Evolutionary conservation across 2,888 invertebrate genomes (phyloP).

Genomic region (Carterocephalus palaemon): DNA sequence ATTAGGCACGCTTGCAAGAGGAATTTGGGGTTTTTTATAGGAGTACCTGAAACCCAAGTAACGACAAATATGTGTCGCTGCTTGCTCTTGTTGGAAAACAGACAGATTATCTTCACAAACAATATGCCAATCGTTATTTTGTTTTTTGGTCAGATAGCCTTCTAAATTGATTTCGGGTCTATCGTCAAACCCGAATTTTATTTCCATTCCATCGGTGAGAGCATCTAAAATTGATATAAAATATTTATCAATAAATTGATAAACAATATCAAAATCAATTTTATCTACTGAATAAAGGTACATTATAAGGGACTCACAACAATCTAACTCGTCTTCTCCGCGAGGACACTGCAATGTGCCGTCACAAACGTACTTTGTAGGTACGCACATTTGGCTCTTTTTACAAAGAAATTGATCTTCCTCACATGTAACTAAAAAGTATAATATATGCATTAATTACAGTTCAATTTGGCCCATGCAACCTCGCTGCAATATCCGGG

Average conservation of each 20-base stretch:
- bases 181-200: constrained; percentile 79
- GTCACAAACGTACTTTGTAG: constrained; percentile 81
- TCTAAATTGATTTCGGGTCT: constrained; percentile 78
- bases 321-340: constrained; percentile 88
- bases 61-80: constrained; percentile 80
- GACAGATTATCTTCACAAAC: constrained; percentile 77
- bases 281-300: no score
- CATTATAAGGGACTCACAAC: constrained; percentile 79
- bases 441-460: constrained; percentile 9
- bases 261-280: no score
- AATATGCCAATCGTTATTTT: constrained; percentile 82
- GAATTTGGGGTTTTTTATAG: no score
- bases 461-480: no score
- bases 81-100: constrained; percentile 60
- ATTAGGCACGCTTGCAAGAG: no score
- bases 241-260: not conserved
- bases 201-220: constrained; percentile 81
- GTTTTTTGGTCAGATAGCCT: constrained; percentile 82
- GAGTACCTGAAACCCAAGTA: constrained; percentile 83
- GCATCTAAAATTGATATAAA: constrained; percentile 60
- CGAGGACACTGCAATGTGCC: constrained; percentile 80
- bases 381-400: constrained; percentile 81
- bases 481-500: no score
- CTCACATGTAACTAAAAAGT: constrained; percentile 76
- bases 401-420: constrained; percentile 81